Conservation (phyloP, 2,888 invertebrate genomes). For the Tinea pellionella region DNA sequence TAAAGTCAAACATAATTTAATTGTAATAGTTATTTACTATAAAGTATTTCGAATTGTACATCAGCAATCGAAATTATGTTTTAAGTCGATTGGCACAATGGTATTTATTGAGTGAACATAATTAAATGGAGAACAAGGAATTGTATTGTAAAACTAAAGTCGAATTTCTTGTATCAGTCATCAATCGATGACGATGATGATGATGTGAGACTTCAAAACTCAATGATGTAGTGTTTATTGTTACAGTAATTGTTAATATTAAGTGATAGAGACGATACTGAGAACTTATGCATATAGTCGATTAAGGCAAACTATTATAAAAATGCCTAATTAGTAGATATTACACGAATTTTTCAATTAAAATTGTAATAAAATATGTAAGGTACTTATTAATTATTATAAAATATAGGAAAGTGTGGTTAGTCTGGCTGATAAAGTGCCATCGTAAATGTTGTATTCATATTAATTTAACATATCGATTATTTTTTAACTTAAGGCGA, state of each 20-base stretch:
- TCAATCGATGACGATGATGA: not conserved
- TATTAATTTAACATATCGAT: slow-evolving; percentile 62
- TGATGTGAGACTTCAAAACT: slow-evolving; percentile 38
- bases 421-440: slow-evolving; percentile 49
- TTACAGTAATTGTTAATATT: slow-evolving; percentile 47
- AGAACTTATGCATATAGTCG: slow-evolving; percentile 16
- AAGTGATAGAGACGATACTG: slow-evolving; percentile 20
- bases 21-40: not conserved
- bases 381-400: not conserved
- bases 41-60: too few relatives aligned
- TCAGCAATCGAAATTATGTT: too few relatives aligned
- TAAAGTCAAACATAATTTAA: not conserved
- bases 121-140: not conserved
- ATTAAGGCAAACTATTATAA: slow-evolving; percentile 8
- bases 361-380: not conserved
- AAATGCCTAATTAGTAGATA: not conserved
- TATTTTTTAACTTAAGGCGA: slow-evolving; percentile 23
- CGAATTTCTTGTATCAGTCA: slow-evolving; percentile 39
- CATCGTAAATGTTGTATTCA: slow-evolving; percentile 55
- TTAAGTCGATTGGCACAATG: not conserved
- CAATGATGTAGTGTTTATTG: slow-evolving; percentile 47
- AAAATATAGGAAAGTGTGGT: not conserved
- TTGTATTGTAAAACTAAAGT: slow-evolving; percentile 29
- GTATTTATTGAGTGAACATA: not conserved
- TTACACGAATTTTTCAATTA: slow-evolving; percentile 6